Conservation (phyloP, 2,888 invertebrate genomes). For the Drosophila lacicola region DNA sequence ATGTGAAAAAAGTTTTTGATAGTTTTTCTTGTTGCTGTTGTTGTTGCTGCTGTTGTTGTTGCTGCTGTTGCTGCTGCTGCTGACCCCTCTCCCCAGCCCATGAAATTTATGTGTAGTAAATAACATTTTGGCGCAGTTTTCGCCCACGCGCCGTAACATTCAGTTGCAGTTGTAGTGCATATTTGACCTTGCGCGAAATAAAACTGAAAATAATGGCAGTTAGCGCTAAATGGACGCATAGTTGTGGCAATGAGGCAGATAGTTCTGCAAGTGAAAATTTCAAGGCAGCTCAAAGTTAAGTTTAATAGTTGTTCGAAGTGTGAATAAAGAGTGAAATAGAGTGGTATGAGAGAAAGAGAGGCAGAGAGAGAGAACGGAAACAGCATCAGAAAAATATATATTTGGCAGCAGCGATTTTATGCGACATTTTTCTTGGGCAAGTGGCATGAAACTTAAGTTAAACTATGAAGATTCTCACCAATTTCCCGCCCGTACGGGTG, state of each 20-base stretch:
- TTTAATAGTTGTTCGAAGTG: slow-evolving; percentile 10
- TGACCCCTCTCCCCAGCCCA: not conserved
- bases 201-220: slow-evolving; percentile 74
- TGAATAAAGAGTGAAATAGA: not conserved
- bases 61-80: slow-evolving; percentile 2
- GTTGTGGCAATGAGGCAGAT: slow-evolving; percentile 62
- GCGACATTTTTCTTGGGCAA: too few relatives aligned
- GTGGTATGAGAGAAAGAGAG: not conserved
- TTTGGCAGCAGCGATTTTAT: too few relatives aligned
- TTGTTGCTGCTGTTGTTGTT: slow-evolving; percentile 22
- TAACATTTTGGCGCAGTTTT: slow-evolving; percentile 66
- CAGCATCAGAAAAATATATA: too few relatives aligned
- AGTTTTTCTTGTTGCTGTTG: slow-evolving; percentile 63
- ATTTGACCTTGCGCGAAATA: slow-evolving; percentile 67
- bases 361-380: too few relatives aligned
- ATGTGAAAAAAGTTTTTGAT: slow-evolving; percentile 49
- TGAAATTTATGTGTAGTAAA: slow-evolving; percentile 77
- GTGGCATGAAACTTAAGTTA: too few relatives aligned
- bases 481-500: too few relatives aligned
- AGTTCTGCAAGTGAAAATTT: slow-evolving; percentile 27
- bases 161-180: slow-evolving; percentile 32
- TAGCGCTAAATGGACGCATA: slow-evolving; percentile 73
- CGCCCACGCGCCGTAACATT: slow-evolving; percentile 10
- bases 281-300: not conserved
- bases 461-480: too few relatives aligned